Evolutionary conservation across 1,140 invertebrate species (phyloP).

Genomic region (Bombus polaris): DNA sequence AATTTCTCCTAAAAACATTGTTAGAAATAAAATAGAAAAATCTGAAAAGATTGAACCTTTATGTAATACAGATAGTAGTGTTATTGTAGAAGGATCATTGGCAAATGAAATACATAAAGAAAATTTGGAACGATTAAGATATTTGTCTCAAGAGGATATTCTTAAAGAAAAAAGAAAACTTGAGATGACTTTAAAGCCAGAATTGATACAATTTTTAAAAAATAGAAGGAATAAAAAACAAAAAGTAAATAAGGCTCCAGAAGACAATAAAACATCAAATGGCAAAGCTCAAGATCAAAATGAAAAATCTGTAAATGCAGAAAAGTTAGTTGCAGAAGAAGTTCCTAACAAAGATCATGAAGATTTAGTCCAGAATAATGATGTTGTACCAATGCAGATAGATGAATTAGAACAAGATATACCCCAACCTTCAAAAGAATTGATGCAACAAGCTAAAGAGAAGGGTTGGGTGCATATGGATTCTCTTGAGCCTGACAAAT

Average conservation of each 20-base stretch:
- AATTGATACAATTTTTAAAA: slow-evolving; percentile 87
- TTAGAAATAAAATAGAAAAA: background rate
- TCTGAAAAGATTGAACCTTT: background rate
- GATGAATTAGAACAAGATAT: slow-evolving; percentile 60
- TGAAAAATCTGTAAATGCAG: background rate
- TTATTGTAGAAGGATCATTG: slow-evolving; percentile 61
- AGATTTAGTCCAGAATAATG: slow-evolving; percentile 35
- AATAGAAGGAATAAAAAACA: slow-evolving; percentile 81
- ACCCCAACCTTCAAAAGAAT: slow-evolving; percentile 83
- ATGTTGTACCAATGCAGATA: slow-evolving; percentile 51
- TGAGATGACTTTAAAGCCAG: slow-evolving; percentile 85
- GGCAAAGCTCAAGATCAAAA: background rate
- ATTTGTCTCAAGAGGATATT: slow-evolving; percentile 90
- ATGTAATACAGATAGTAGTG: background rate
- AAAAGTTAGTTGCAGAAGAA: slow-evolving; percentile 20
- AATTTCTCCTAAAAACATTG: slow-evolving; percentile 31
- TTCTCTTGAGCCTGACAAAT: slow-evolving; percentile 90
- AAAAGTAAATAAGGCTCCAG: slow-evolving; percentile 6
- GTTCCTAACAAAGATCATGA: slow-evolving; percentile 23
- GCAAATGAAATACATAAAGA: slow-evolving; percentile 87
- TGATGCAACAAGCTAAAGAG: slow-evolving; percentile 85
- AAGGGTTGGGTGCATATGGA: slow-evolving; percentile 93
- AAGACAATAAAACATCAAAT: slow-evolving; percentile 14
- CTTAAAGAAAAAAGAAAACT: slow-evolving; percentile 88
- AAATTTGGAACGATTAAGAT: slow-evolving; percentile 87